Conservation (phyloP, 2,113 vertebrate genomes). For the Alouatta palliata region DNA sequence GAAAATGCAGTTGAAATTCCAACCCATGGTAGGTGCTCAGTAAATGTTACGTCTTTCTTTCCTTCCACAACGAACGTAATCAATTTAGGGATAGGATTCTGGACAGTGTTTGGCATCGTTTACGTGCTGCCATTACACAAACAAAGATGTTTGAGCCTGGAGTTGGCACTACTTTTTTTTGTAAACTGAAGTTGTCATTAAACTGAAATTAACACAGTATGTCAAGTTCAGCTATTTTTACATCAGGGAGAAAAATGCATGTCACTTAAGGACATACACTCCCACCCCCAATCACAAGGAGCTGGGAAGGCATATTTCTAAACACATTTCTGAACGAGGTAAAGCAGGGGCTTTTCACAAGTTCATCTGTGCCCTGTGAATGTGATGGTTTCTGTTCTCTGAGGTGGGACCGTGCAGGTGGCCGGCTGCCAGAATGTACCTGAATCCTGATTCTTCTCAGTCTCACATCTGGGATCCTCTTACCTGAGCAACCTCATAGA, state of each 20-base stretch:
- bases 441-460: background rate
- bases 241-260: constrained; percentile 23
- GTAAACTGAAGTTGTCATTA: constrained; percentile 56
- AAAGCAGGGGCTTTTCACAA: background rate
- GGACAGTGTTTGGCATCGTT: background rate
- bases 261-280: background rate
- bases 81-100: constrained; percentile 28
- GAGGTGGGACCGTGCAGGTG: background rate
- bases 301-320: background rate
- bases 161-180: background rate
- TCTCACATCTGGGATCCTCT: background rate
- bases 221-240: constrained; percentile 60
- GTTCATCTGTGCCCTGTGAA: background rate
- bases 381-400: background rate
- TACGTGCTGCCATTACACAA: background rate
- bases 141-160: constrained; percentile 17
- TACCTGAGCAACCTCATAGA: background rate
- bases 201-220: constrained; percentile 50
- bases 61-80: background rate
- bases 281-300: background rate
- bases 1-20: background rate
- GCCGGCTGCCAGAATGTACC: background rate
- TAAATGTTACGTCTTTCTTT: background rate
- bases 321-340: background rate
- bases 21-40: background rate